A percentile compares a stretch with the other conserved stretches of the same genome.
phyloP scores from a whole-genome alignment of 1,140 invertebrate genomes.

The Magallana gigas region DNA sequence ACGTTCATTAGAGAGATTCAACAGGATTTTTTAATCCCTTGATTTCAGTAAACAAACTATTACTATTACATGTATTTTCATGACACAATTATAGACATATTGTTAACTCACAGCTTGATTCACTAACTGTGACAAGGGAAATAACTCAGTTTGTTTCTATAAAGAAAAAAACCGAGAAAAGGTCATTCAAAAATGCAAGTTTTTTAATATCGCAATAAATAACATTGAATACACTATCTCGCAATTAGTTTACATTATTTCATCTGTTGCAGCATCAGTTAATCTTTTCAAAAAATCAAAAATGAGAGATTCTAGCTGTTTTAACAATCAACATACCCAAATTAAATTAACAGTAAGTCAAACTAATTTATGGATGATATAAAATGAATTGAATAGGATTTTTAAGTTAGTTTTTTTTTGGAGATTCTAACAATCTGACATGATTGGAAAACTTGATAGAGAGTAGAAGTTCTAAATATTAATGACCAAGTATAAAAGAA shows the following conservation, averaged over 20 bases:
- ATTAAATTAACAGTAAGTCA: not conserved
- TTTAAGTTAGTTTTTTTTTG: not conserved
- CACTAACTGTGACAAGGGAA: not conserved
- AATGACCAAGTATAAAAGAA: not conserved
- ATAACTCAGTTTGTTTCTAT: not conserved
- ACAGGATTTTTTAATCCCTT: not conserved
- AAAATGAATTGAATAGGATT: not conserved
- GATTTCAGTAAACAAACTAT: not conserved
- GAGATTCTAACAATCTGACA: not conserved
- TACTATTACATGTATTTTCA: no score
- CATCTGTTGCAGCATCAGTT: not conserved
- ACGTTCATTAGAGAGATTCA: not conserved
- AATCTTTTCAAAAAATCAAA: not conserved
- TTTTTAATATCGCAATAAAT: conserved; percentile 33
- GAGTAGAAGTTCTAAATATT: not conserved
- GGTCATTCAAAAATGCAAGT: conserved; percentile 8
- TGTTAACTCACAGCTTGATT: not conserved
- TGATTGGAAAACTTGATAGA: not conserved
- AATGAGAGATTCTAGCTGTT: not conserved
- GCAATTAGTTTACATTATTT: conserved; percentile 11
- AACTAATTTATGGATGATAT: not conserved
- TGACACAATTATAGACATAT: not conserved
- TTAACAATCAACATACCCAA: not conserved
- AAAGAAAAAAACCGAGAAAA: not conserved
- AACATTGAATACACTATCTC: not conserved